Base-by-base conservation (phyloP, 2,888 invertebrate genomes). In the Parnassius glacialis region DNA sequence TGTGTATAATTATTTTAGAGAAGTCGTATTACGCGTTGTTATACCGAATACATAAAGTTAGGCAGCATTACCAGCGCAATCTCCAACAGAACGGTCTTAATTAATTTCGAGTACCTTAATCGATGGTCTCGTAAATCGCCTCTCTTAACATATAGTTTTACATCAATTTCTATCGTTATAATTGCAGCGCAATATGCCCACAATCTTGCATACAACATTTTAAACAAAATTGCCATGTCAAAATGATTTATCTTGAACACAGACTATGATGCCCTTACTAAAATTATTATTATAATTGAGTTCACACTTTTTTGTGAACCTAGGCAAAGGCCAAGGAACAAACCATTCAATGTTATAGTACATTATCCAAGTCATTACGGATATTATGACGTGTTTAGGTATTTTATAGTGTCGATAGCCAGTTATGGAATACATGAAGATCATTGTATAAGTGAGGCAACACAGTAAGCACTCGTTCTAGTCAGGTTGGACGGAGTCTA, bases 401-500 rank as follows among this genome's bases (percentile, higher is more conserved):
- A 1, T 48, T 13, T 48, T 48, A 13, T 13, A 48, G 48, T 48
- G 13, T 13, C 7, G 43, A 57, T 45, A 68, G 61, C 63, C 59
- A 65, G 65, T 68, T 67, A 71, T 77, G 76, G 74, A 77, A 75
- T 82, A 80, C 81, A 79, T 81, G 83, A 84, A 84, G 82, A 79
- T 76, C 80, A 84, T 85, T 85, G 87, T 84, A 81, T 81, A 83
- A 83, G 85, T 84, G 81, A 83, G 83, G 78, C 82, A 80, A 74
- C 81, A 77, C 76, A 80, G 83, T 87, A 89, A 87, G 86, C 87
- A 88, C 85, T 84, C 79, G 82, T 81, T 79, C 82, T 83, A 83
- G 76, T 75, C 77, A 90, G 90, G 89, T 90, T 89, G 86, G 85
- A 79, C 83, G 82, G 76, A 75, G 79, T 82, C 87, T 91, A 90